Base-by-base conservation (phyloP, 2,888 invertebrate species). In the Abrostola tripartita region DNA sequence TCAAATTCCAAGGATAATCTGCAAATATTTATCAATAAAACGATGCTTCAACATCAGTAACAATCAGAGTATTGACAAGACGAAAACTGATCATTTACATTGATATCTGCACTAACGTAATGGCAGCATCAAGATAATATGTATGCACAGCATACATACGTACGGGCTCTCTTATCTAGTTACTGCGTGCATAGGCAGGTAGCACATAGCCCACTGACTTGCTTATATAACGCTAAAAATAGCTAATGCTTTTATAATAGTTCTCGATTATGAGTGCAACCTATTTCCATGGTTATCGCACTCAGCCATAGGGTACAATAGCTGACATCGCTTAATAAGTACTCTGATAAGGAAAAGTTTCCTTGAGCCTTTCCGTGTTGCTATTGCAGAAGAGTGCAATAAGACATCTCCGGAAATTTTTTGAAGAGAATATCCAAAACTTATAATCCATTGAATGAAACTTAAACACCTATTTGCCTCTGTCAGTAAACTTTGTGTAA, bases 151-250 rank as follows among this genome's bases (percentile, higher is more conserved):
- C 44, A 14, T 50, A 24, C 44, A 14, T 50, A 24, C 50, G 35
- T 56, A 37, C 12, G 37, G 59, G 54, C 38, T 58, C 61, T 71
- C 38, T 71, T 75, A 75, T 71, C 63, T 62, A 41, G 64, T 65
- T 57, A 65, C 40, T 14, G 50, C 42, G 4, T 63, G 49, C 37
- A 53, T 12, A 49, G 35, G 12, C 24, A 74, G 6, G 56, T 59
- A 50, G 35, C 52, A 65, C 40, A 58, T 52, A 47, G 37, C 14
- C 47, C 38, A 37, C 47, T 54, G 7, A 50, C 14, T 24, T 69
- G 4, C 40, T 14, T n/a, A 4, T 12, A 50, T 55, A 40, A 58
- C 38, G 53, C 41, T 44, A 7, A 10, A 52, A 37, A 44, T 10
- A 40, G 11, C 41, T 4, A n/a, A 9, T 50, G 24, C 24, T 12